Evolutionary conservation across 2,888 invertebrate species (phyloP).

Genomic region (Reticulitermes lucifugus): DNA sequence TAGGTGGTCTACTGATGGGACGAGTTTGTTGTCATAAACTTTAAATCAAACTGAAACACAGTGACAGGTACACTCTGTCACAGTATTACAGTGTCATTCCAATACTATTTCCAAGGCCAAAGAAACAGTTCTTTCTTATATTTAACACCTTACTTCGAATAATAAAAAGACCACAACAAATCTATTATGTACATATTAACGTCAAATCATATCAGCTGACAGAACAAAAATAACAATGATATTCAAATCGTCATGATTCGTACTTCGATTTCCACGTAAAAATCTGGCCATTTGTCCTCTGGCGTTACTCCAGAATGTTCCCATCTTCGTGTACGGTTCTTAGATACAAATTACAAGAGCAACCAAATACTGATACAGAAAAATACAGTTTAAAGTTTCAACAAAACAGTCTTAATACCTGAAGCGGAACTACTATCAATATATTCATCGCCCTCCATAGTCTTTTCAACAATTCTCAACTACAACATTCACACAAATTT

Average conservation of each 20-base stretch:
- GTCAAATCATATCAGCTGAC: background rate
- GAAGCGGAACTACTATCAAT: constrained; percentile 26
- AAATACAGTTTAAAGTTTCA: constrained; percentile 11
- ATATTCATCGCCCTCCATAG: constrained; percentile 24
- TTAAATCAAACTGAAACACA: too few relatives aligned
- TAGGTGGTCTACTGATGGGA: too few relatives aligned
- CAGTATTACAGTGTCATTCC: too few relatives aligned
- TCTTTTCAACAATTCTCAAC: background rate
- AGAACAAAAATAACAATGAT: background rate
- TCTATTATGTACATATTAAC: background rate
- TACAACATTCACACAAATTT: background rate
- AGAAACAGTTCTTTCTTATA: background rate
- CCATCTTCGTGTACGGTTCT: constrained; percentile 41
- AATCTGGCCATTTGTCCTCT: constrained; percentile 48
- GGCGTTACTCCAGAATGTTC: constrained; percentile 46
- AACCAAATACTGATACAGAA: background rate
- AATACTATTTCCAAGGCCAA: background rate
- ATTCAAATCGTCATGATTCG: constrained; percentile 26
- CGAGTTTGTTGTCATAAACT: too few relatives aligned
- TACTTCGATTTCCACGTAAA: constrained; percentile 46
- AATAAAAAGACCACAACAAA: too few relatives aligned
- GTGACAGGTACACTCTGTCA: too few relatives aligned
- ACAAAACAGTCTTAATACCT: constrained; percentile 37
- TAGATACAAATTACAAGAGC: background rate
- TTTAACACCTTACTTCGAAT: background rate